Base-by-base conservation (phyloP, 2,797 vertebrate genomes). In the Ataeniobius toweri region DNA sequence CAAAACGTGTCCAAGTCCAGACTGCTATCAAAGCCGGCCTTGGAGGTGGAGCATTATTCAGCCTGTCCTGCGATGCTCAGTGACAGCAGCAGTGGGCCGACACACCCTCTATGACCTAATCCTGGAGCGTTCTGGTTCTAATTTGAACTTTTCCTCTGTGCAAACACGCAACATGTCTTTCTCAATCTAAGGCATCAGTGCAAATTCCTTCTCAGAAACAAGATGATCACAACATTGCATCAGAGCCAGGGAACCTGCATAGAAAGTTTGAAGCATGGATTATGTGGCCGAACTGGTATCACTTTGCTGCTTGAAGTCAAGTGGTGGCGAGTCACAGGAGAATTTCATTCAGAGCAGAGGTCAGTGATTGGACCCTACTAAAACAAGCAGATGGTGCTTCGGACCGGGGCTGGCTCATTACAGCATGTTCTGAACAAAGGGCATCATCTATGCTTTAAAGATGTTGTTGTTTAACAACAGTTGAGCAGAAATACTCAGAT, bases 81-180 rank as follows among this genome's bases (percentile, higher is more conserved):
- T 75, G 63, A 75, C 70, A 74, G 77, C 82, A 68, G 56, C 41
- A 44, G n/a, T 8, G 74, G 31, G 2, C 1, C 22, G 65, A 77
- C 86, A 86, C 83, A 53, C 87, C 87, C 91, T 31, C 63, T 20
- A 22, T 88, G 88, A 91, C 87, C 70, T 56, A 55, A 36, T 24
- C 70, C 82, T 81, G 51, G 7, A 50, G 75, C 0, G 14, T 31
- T 88, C 89, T 93, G 91, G 14, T 85, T 90, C 86, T 80, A 84
- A 86, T 93, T 90, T 81, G 70, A 82, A 78, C 81, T 14, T 46
- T 53, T 89, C 83, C 58, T 70, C 78, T 28, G 24, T 83, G 78
- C 69, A 73, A 70, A 83, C 83, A 78, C 46, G 65, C 18, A 39
- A 78, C 51, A 16, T 46, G 8, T 82, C 78, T 85, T 90, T 84